phyloP scores from a whole-genome alignment of 2,113 vertebrate species.

The Ciconia boyciana region DNA sequence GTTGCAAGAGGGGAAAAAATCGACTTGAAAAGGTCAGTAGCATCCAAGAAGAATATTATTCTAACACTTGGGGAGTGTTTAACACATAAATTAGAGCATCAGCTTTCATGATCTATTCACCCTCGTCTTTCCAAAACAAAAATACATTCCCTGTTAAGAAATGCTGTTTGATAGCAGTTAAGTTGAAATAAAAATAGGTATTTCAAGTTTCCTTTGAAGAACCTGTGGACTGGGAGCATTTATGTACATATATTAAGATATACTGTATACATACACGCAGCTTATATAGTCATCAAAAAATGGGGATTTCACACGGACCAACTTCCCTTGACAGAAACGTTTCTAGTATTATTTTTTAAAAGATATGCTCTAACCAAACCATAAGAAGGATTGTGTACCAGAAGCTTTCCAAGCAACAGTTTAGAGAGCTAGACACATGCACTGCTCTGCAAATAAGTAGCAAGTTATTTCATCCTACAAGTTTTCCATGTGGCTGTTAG shows the following conservation, averaged over 20 bases:
- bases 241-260: fast-evolving
- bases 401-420: background rate
- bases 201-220: background rate
- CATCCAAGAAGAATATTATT: background rate
- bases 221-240: background rate
- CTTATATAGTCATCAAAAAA: background rate
- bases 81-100: background rate
- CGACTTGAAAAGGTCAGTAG: background rate
- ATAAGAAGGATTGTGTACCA: background rate
- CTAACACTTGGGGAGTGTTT: background rate
- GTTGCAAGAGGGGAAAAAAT: background rate
- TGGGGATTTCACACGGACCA: background rate
- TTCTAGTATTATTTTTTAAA: background rate
- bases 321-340: background rate
- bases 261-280: fast-evolving
- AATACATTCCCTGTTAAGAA: background rate
- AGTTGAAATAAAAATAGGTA: background rate
- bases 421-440: background rate
- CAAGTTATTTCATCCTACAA: background rate
- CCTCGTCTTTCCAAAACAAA: background rate
- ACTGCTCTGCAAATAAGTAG: background rate
- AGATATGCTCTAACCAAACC: background rate
- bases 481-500: fast-evolving
- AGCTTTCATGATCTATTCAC: background rate
- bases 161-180: background rate